Percentiles rank a stretch among this genome's conserved stretches.
Conservation (phyloP, 2,113 vertebrate species). For the Elephas maximus region DNA sequence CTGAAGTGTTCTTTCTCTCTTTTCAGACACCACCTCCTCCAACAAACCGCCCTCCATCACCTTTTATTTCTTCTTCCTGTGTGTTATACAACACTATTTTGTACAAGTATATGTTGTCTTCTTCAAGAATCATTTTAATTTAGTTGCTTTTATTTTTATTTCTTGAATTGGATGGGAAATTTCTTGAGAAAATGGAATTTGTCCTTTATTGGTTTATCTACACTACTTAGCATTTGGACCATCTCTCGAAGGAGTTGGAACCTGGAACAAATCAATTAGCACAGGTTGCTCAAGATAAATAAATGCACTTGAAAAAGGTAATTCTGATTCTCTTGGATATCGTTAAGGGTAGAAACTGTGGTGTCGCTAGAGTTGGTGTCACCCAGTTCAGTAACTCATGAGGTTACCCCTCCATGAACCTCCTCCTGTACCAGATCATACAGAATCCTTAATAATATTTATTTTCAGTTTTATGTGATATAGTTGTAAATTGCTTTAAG, state of each 20-base stretch:
- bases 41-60: not conserved
- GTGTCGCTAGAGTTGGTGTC: not conserved
- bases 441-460: too few species aligned
- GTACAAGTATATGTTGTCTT: not conserved
- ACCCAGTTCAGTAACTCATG: too few species aligned
- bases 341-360: not conserved
- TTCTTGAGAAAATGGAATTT: not conserved
- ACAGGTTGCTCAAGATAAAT: not conserved
- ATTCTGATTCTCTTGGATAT: not conserved
- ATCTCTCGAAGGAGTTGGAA: not conserved
- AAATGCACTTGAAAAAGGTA: not conserved
- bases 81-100: not conserved
- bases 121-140: not conserved
- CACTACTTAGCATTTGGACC: not conserved
- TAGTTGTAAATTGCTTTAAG: not conserved
- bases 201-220: not conserved
- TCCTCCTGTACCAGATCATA: too few species aligned
- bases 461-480: too few species aligned
- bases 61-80: not conserved
- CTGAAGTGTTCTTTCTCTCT: not conserved
- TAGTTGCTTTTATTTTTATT: not conserved
- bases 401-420: too few species aligned
- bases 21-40: fast-evolving
- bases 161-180: not conserved
- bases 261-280: not conserved